Evolutionary conservation across 2,113 vertebrate genomes (phyloP), one percentile per base, ranked within the genome.

Genomic region (Pheucticus melanocephalus): DNA sequence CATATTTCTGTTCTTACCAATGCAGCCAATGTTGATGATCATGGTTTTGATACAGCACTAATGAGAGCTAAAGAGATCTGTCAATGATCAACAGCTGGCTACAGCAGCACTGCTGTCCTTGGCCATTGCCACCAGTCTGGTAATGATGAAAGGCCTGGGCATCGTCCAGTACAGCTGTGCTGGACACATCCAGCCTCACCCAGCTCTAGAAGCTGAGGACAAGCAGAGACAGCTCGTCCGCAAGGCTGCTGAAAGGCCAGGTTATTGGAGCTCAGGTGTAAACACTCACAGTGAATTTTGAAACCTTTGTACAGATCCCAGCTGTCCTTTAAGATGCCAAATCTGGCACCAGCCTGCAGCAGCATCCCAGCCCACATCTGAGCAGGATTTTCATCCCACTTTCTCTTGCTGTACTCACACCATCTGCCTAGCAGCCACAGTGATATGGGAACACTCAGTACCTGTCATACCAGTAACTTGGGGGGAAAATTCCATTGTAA

Each of bases 391-490:
- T 68, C 50, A 86, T 80, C 66, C 59, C 60, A 54, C 75, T 88
- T 87, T 59, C 35, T 66, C 47, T 17, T 23, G 45, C 89, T 87
- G 30, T 59, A 20, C 35, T 95, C 71, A 47, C 47, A 93, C 68
- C 92, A 95, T 95, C 93, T 94, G 96, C 63, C 90, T 70, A 20
- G 42, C 81, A 95, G 64, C 35, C 75, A 54, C 3, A 73, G 44
- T 1, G 0, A 33, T 40, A 9, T 6, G 30, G 71, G 85, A 92
- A 94, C 87, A 75, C 35, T 81, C 64, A 39, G 92, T 83, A 94
- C 71, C 90, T 97, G 84, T 33, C 31, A 59, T 4, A 65, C 2
- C 42, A 88, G 17, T 6, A 65, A 66, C 53, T 8, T 44, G 31
- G 39, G 64, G 48, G 12, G 6, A 50, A 56, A 40, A 44, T 16